phyloP scores from a whole-genome alignment of 1,140 invertebrate species.

The Frieseomelitta varia region DNA sequence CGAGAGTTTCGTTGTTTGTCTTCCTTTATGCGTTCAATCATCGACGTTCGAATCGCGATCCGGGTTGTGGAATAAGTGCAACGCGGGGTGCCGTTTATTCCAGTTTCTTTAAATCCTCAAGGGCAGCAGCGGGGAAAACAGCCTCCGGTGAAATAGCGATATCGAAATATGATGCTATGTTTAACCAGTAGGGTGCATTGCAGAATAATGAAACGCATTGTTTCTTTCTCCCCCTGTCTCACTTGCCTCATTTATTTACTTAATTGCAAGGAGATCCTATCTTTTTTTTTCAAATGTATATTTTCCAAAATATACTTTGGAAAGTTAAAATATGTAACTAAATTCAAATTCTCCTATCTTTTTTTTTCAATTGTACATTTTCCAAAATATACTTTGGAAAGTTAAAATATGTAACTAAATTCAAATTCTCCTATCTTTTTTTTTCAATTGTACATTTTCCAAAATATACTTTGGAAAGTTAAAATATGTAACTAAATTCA shows the following conservation, averaged over 20 bases:
- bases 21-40: slow-evolving; percentile 35
- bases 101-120: slow-evolving; percentile 52
- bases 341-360: too few relatives aligned
- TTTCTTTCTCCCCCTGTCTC: slow-evolving; percentile 7
- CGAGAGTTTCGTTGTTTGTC: slow-evolving; percentile 27
- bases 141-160: slow-evolving; percentile 36
- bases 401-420: background rate
- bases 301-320: background rate
- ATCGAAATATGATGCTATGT: slow-evolving; percentile 37
- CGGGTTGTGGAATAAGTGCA: slow-evolving; percentile 9
- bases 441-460: background rate
- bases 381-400: background rate
- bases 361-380: background rate
- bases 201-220: slow-evolving; percentile 28
- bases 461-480: background rate
- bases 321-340: background rate
- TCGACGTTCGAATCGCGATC: slow-evolving; percentile 32
- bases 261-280: background rate
- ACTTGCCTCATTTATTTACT: background rate
- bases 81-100: slow-evolving; percentile 50
- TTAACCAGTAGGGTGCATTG: slow-evolving; percentile 35
- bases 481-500: background rate
- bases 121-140: slow-evolving; percentile 37
- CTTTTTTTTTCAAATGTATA: background rate
- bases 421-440: too few relatives aligned